Evolutionary conservation across 2,888 invertebrate genomes (phyloP), one percentile per base, ranked within the genome.

Genomic region (Hypomecis punctinalis): DNA sequence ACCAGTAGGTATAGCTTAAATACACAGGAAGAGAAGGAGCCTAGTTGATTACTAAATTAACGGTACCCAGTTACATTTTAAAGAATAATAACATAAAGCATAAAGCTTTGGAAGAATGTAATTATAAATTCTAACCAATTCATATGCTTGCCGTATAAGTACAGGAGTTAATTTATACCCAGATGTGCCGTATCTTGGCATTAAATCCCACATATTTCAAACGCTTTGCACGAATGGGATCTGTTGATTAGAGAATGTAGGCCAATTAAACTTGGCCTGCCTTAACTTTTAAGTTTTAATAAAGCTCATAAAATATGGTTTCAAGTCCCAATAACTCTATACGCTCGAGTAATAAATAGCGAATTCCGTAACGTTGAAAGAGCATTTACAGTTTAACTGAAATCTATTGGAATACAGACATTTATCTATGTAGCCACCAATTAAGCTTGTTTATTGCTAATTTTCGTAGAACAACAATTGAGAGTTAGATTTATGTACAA

Each of bases 211-310:
- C 67, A 68, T 69, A 66, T 60, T 61, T 67, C 45, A 61, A 60
- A 45, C 45, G 35, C 56, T 68, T 68, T 63, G 67, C 67, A 61
- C 58, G 54, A 39, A 37, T 46, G n/a, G 45, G 47, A 58, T 60
- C 55, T 39, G 51, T 54, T 51, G 57, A 65, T 63, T 68, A 73
- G 69, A 76, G 74, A 79, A 85, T 86, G 79, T 81, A 77, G 79
- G 81, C 78, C 85, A 86, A 85, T 86, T 86, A 85, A 80, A 53
- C 70, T 75, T 73, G 76, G 76, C 74, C 74, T 72, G 71, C 72
- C 72, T 65, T 70, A 67, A 68, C 35, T 48, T 36, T 37, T 49
- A 36, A 49, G 63, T 74, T 71, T 55, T 80, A 82, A 79, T 79
- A 72, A 78, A 23, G 70, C 69, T 73, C 72, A 76, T 76, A 75